Evolutionary conservation across 1,140 invertebrate genomes (phyloP).

Genomic region (Drosophila gunungcola): DNA sequence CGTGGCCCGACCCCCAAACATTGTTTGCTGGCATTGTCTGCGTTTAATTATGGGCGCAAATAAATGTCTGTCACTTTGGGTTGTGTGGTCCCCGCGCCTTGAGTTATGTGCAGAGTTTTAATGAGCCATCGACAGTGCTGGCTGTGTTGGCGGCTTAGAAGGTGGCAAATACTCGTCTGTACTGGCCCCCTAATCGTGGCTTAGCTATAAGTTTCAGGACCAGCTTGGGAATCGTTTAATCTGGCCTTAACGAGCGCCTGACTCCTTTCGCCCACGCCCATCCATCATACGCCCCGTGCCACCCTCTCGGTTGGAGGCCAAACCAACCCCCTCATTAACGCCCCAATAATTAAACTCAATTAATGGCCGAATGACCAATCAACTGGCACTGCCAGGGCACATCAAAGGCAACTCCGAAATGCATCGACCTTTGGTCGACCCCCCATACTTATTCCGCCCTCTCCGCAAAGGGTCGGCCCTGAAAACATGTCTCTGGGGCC

Average conservation of each 20-base stretch:
- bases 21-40: constrained; percentile 64
- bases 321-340: constrained; percentile 45
- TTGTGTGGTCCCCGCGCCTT: constrained; percentile 44
- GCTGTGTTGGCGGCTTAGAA: constrained; percentile 1
- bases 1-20: constrained; percentile 30
- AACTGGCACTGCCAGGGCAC: constrained; percentile 51
- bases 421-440: constrained; percentile 20
- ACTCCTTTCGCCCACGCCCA: constrained; percentile 14
- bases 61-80: constrained; percentile 73
- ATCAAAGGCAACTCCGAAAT: constrained; percentile 69
- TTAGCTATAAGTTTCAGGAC: constrained; percentile 22
- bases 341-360: constrained; percentile 77
- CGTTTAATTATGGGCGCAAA: constrained; percentile 81
- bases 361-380: constrained; percentile 71
- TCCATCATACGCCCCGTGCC: constrained; percentile 6
- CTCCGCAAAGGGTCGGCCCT: background rate
- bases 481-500: constrained; percentile 26
- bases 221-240: constrained; percentile 38
- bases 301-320: background rate
- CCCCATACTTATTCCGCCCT: background rate
- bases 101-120: constrained; percentile 61
- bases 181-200: constrained; percentile 21
- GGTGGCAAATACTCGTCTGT: background rate
- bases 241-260: constrained; percentile 15
- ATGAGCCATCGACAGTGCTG: constrained; percentile 63